Evolutionary conservation across 2,888 invertebrate genomes (phyloP).

Genomic region (Branchipolynoe longqiensis): DNA sequence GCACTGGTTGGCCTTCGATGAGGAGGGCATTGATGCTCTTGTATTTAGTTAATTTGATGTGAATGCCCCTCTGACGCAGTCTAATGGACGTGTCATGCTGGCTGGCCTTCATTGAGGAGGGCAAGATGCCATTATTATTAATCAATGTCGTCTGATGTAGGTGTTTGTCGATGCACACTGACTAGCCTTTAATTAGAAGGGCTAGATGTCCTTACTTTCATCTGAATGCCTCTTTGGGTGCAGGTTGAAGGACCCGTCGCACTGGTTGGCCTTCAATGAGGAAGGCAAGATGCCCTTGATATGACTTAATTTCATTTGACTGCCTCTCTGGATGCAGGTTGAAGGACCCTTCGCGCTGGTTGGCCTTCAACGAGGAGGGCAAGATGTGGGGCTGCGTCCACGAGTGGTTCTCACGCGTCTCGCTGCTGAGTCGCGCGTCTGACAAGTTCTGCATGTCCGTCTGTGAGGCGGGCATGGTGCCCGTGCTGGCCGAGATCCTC

Average conservation of each 20-base stretch:
- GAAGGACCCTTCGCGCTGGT: slow-evolving; percentile 53
- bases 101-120: slow-evolving; percentile 55
- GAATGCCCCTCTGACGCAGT: no score
- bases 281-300: slow-evolving; percentile 47
- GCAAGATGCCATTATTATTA: slow-evolving; percentile 53
- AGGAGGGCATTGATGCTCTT: slow-evolving; percentile 58
- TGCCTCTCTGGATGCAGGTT: slow-evolving; percentile 5
- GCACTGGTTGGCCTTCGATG: slow-evolving; percentile 54
- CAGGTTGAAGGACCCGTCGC: slow-evolving; percentile 39
- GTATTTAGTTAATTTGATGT: no score
- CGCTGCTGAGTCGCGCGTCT: slow-evolving; percentile 46
- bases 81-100: no score
- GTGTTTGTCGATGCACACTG: no score
- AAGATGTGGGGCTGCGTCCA: slow-evolving; percentile 60
- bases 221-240: no score
- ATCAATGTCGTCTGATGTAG: no score
- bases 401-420: slow-evolving; percentile 55
- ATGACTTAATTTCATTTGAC: no score
- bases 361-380: slow-evolving; percentile 58
- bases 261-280: slow-evolving; percentile 44
- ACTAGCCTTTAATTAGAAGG: no score
- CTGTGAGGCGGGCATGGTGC: slow-evolving; percentile 58
- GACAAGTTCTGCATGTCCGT: slow-evolving; percentile 43
- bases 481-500: slow-evolving; percentile 33
- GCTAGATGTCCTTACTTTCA: no score